Conservation (phyloP, 2,113 vertebrate genomes). For the Campylomormyrus numenius region DNA sequence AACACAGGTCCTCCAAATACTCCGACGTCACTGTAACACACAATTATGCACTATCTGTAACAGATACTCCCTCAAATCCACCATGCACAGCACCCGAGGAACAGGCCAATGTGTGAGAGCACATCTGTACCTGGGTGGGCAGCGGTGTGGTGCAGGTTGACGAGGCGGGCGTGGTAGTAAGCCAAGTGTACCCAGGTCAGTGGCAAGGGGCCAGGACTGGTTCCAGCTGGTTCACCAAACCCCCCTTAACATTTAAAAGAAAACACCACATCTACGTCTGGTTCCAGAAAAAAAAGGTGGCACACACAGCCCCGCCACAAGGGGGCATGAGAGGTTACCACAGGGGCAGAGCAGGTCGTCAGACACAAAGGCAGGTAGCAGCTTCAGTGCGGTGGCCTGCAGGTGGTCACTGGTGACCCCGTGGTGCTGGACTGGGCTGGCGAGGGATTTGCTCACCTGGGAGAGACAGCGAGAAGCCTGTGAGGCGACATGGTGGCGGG, state of each 20-base stretch:
- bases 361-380: constrained; percentile 62
- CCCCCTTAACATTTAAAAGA: constrained; percentile 30
- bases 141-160: constrained; percentile 57
- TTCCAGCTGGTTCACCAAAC: background rate
- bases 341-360: constrained; percentile 60
- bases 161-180: constrained; percentile 63
- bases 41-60: background rate
- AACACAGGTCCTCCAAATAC: constrained; percentile 44
- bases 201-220: constrained; percentile 18
- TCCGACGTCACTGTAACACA: constrained; percentile 11
- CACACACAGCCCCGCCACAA: background rate
- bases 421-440: constrained; percentile 52
- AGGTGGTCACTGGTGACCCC: constrained; percentile 46
- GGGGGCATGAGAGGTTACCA: constrained; percentile 28
- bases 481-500: background rate
- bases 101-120: constrained; percentile 8
- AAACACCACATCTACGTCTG: background rate
- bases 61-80: background rate
- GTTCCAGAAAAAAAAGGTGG: background rate
- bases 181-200: constrained; percentile 68
- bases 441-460: constrained; percentile 58
- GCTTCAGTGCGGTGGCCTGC: constrained; percentile 29
- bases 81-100: background rate
- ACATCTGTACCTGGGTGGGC: constrained; percentile 51
- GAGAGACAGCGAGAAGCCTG: background rate